These are phyloP conservation scores for Digitonthophagus gazella DNA, from an alignment of 2,888 invertebrate species.

Conservation along the genomic window DNA sequence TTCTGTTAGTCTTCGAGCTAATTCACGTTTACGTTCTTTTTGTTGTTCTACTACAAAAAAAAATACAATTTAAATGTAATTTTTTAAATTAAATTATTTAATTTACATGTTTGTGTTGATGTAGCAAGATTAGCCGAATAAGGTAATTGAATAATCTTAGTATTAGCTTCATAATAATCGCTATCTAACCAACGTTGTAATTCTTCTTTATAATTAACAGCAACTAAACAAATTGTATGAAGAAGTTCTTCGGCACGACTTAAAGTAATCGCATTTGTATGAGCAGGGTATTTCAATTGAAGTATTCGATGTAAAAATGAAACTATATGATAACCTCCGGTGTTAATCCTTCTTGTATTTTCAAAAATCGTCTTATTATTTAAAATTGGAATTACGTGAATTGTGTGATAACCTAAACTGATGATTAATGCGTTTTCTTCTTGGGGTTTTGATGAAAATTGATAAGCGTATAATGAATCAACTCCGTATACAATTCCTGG, in stretches of 20 bases:
- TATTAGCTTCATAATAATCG: conserved; percentile 80
- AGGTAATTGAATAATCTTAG: conserved; percentile 83
- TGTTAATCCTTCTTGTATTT: conserved; percentile 77
- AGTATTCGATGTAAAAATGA: conserved; percentile 81
- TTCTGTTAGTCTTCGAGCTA: conserved; percentile 80
- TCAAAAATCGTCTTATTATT: conserved; percentile 66
- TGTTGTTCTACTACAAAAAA: conserved; percentile 63
- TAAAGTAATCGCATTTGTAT: conserved; percentile 82
- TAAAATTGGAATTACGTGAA: conserved; percentile 83
- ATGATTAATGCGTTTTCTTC: conserved; percentile 71
- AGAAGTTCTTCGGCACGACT: conserved; percentile 85
- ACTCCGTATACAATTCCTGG: conserved; percentile 85
- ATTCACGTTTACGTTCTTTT: conserved; percentile 81
- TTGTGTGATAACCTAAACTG: conserved; percentile 84
- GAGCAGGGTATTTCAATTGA: conserved; percentile 91
- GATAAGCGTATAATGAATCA: conserved; percentile 74
- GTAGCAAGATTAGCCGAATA: conserved; percentile 65
- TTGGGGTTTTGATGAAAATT: conserved; percentile 58
- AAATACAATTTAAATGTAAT: not conserved
- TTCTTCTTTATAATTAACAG: conserved; percentile 76
- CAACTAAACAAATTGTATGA: conserved; percentile 75
- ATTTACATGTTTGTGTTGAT: conserved; percentile 62
- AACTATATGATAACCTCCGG: conserved; percentile 82
- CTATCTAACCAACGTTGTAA: conserved; percentile 77
- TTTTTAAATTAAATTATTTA: no score